Conservation (phyloP, 2,113 vertebrate genomes). For the Isichthys henryi region DNA sequence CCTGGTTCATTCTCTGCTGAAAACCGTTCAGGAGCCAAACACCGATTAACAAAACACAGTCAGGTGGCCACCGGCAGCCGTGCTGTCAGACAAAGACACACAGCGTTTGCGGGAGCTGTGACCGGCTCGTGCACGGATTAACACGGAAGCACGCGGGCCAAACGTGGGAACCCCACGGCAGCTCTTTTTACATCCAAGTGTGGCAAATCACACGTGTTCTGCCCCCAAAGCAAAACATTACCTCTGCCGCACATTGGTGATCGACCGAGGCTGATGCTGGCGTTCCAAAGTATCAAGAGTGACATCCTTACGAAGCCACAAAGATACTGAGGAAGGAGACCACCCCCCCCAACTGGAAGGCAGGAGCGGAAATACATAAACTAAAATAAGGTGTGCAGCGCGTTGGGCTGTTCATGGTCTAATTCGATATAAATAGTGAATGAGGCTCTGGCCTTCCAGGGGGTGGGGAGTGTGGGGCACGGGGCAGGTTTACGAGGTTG, state of each 20-base stretch:
- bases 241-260: background rate
- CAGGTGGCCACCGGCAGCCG: background rate
- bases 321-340: background rate
- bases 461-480: background rate
- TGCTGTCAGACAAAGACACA: background rate
- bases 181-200: background rate
- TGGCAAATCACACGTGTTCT: background rate
- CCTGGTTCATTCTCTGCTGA: background rate
- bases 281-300: background rate
- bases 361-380: background rate
- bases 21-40: background rate
- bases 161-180: background rate
- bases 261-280: background rate
- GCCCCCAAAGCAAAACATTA: background rate
- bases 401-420: background rate
- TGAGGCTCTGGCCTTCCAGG: constrained; percentile 2
- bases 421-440: constrained; percentile 24
- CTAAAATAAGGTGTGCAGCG: background rate
- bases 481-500: background rate
- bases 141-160: background rate
- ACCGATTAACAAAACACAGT: background rate
- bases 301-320: background rate
- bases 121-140: background rate
- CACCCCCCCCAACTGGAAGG: background rate
- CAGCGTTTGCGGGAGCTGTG: background rate